Evolutionary conservation across 2,113 vertebrate species (phyloP).

Genomic region (Entomyzon cyanotis): DNA sequence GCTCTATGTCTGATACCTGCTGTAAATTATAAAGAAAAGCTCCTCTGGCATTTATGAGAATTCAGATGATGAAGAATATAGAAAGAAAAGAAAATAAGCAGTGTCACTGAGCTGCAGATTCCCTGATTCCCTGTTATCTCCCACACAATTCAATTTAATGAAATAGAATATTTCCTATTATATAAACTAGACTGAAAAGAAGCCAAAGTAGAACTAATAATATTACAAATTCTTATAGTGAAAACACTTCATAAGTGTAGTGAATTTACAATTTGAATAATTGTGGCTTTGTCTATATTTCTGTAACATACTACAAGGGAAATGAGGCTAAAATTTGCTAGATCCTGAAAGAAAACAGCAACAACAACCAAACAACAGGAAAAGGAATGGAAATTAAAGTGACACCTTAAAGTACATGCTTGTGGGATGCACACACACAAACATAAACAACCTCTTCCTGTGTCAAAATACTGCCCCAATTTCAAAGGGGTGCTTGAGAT

Average conservation of each 20-base stretch:
- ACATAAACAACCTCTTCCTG: not conserved
- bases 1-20: slow-evolving; percentile 68
- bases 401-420: not conserved
- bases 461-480: not conserved
- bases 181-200: not conserved
- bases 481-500: not conserved
- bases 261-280: not conserved
- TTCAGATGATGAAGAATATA: slow-evolving; percentile 2
- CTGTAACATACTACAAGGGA: not conserved
- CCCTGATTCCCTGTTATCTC: not conserved
- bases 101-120: not conserved
- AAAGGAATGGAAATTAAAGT: not conserved
- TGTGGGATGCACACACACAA: not conserved
- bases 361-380: not conserved
- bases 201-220: not conserved
- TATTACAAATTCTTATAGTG: not conserved
- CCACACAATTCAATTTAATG: not conserved
- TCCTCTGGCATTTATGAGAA: slow-evolving; percentile 48
- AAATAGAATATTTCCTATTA: not conserved
- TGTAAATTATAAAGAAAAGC: slow-evolving; percentile 47
- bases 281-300: not conserved
- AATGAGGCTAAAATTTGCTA: not conserved
- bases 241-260: not conserved
- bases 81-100: not conserved
- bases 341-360: not conserved